Evolutionary conservation across 2,888 invertebrate species (phyloP), one percentile per base, ranked within the genome.

Genomic region (Callyntrura sp.): DNA sequence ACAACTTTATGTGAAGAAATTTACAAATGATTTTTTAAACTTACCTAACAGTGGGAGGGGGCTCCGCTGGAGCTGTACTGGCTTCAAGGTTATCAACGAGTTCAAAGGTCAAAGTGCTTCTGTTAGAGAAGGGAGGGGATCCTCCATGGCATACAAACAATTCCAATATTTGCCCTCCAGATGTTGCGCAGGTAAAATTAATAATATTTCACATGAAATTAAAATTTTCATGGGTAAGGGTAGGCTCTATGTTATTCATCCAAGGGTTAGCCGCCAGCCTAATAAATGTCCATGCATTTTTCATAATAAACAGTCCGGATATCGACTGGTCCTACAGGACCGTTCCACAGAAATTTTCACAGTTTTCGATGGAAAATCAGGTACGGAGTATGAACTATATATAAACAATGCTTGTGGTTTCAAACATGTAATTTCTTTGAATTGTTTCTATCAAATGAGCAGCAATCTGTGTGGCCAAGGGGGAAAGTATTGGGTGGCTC

Each of bases 41-140:
- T n/a, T 51, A 62, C 17, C 17, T 5, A 35, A 35, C 35, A 35
- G 12, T 68, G 0, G 76, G 76, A 9, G 76, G 51, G 0, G 76
- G 76, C 6, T 51, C 51, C 5, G 76, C 76, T 12, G 76, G 76
- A 9, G 20, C 76, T 1, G 76, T 76, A n/a, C n/a, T n/a, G n/a
- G n/a, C n/a, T n/a, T n/a, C n/a, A n/a, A 8, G 92, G n/a, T 82
- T 93, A 2, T 91, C 91, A 0, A 35, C 35, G 6, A 35, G 35
- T 2, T 92, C 88, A 48, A 87, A 93, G 48, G 79, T 79, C 57
- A 85, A 86, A 68, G 93, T 85, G 0, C 48, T 85, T 2, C 14
- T 85, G 3, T 55, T 91, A 28, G 91, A 91, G 84, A 92, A 92
- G 11, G 93, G 93, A 5, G 93, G 92, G 11, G 73, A 81, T 45